Percentiles rank a stretch among this genome's conserved stretches.
Evolutionary conservation across 2,113 vertebrate species (phyloP).

Genomic region (Pachycephala philippinensis): DNA sequence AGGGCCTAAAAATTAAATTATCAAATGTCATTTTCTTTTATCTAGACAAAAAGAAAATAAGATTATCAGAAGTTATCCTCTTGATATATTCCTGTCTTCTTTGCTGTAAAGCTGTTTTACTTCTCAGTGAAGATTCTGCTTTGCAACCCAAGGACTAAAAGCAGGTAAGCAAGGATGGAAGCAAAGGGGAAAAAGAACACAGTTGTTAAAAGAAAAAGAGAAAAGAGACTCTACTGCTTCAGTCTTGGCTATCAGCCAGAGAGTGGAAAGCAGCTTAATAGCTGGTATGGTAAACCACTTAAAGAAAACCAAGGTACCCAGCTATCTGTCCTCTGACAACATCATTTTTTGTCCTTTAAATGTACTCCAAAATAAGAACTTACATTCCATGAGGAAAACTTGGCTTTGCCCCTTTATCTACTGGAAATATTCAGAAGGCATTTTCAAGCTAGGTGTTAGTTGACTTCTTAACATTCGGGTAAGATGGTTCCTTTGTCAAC

Average conservation of each 20-base stretch:
- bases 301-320: background rate
- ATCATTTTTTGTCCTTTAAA: background rate
- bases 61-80: background rate
- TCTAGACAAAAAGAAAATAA: background rate
- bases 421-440: background rate
- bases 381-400: conserved; percentile 16
- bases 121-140: background rate
- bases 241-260: background rate
- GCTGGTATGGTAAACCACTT: background rate
- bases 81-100: background rate
- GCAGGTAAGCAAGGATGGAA: background rate
- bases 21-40: background rate
- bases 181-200: background rate
- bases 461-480: background rate
- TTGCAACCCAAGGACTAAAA: background rate
- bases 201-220: background rate
- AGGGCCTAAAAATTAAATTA: background rate
- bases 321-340: background rate
- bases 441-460: background rate
- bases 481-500: background rate
- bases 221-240: background rate
- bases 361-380: background rate
- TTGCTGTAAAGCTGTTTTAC: background rate
- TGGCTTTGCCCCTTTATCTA: conserved; percentile 11
- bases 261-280: background rate